Base-by-base conservation (phyloP, 1,140 invertebrate genomes). In the Lucilia sericata region DNA sequence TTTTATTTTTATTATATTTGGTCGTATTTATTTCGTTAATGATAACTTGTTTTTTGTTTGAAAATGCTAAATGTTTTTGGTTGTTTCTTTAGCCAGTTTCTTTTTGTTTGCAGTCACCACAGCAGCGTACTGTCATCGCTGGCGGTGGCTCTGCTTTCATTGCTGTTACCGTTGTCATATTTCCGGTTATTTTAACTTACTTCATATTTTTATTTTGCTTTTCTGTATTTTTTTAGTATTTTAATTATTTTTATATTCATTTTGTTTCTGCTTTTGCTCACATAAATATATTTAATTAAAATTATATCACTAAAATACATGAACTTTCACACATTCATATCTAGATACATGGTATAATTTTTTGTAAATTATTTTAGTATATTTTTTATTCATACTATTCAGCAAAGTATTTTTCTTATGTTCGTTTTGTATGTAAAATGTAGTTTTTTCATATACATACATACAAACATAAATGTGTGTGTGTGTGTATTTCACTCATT, bases 101-200 rank as follows among this genome's bases (percentile, higher is more conserved):
- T n/a, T 55, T 55, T 13, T 55, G 49, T 55, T 55, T 55, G 12
- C 51, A 55, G 7, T 17, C 51, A 55, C 10, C 13, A 14, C 13
- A 55, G 25, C 42, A 8, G 42, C 5, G 42, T 42, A 42, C 42
- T 42, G 42, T 55, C 51, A 14, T 55, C 51, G 5, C 12, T 55
- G 51, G 10, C 12, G 12, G 51, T 14, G 13, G 51, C 51, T 55
- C 51, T 14, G 51, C 51, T 55, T 55, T 17, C 51, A 55, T 12
- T 55, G 51, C 17, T 55, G 51, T n/a, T 55, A 55, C 51, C 51
- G 51, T 14, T 55, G 51, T 55, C 51, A 55, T 55, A 55, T 55
- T 55, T 55, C 51, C 51, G 51, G 51, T 55, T 55, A 55, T 55
- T 55, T 55, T 55, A 55, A 55, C 51, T 55, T 55, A 55, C 51